Conservation (phyloP, 2,113 vertebrate genomes). For the Heterochromis multidens region DNA sequence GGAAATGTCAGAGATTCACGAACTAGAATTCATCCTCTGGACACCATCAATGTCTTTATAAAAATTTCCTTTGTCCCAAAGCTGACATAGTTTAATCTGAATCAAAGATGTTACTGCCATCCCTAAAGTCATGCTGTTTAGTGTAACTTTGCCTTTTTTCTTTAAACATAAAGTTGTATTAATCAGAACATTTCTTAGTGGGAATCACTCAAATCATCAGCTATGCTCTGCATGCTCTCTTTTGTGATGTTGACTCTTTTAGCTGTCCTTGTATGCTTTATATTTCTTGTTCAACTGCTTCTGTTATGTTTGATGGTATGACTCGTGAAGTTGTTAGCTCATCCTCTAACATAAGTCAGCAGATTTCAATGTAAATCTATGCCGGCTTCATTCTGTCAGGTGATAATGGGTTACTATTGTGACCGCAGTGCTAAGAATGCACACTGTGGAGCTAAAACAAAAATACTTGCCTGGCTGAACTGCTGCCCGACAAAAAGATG, state of each 20-base stretch:
- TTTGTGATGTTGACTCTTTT: background rate
- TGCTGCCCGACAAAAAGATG: conserved; percentile 21
- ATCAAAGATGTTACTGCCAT: background rate
- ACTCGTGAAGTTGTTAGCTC: background rate
- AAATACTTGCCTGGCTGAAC: conserved; percentile 23
- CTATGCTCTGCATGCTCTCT: conserved; percentile 37
- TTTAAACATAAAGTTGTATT: background rate
- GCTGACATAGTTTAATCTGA: background rate
- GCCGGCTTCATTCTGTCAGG: background rate
- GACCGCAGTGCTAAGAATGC: conserved; percentile 9
- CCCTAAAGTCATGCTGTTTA: background rate
- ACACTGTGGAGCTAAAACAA: conserved; percentile 8
- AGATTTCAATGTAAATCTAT: background rate
- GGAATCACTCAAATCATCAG: background rate
- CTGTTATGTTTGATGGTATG: background rate
- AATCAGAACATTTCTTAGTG: background rate
- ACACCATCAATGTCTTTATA: background rate
- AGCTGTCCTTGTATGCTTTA: conserved; percentile 14
- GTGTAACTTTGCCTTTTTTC: conserved; percentile 51
- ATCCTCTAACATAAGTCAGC: background rate
- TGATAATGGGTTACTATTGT: background rate
- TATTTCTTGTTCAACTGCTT: background rate
- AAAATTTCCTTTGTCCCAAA: background rate
- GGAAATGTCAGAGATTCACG: background rate
- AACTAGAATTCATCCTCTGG: background rate